Conservation (phyloP, 2,113 vertebrate species). For the Suricata suricatta region DNA sequence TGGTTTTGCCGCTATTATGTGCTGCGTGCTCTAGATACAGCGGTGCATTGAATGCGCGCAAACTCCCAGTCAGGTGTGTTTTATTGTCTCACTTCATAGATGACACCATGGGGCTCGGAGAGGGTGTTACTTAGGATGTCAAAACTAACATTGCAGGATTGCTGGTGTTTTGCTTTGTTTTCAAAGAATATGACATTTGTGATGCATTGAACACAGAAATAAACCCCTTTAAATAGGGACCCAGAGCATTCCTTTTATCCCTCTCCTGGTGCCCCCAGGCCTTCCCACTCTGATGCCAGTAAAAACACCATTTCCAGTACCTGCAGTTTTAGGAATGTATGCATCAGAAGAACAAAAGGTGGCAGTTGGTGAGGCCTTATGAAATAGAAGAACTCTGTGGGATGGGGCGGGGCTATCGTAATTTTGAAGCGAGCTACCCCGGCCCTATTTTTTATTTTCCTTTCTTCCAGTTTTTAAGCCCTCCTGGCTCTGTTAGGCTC, state of each 20-base stretch:
- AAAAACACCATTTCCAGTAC: not conserved
- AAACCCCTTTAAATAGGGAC: not conserved
- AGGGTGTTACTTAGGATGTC: not conserved
- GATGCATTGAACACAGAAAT: not conserved
- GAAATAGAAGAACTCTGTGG: not conserved
- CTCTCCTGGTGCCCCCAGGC: not conserved
- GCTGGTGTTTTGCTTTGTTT: not conserved
- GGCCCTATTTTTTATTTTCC: not conserved
- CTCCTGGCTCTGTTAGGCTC: not conserved
- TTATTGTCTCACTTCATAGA: not conserved
- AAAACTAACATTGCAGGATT: not conserved
- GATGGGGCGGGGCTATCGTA: not conserved
- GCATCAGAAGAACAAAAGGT: not conserved
- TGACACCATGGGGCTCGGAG: not conserved
- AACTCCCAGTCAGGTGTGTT: not conserved
- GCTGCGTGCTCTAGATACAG: not conserved
- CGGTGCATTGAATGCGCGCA: rapidly evolving
- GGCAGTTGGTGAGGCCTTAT: not conserved
- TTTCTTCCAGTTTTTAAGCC: not conserved
- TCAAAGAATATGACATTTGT: not conserved
- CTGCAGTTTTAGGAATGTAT: not conserved
- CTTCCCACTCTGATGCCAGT: not conserved
- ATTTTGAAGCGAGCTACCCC: not conserved
- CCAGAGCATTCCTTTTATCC: not conserved
- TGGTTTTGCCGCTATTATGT: not conserved